Base-by-base conservation (phyloP, 35 echinoderm and acorn worm species). In the Strongylocentrotus purpuratus region DNA sequence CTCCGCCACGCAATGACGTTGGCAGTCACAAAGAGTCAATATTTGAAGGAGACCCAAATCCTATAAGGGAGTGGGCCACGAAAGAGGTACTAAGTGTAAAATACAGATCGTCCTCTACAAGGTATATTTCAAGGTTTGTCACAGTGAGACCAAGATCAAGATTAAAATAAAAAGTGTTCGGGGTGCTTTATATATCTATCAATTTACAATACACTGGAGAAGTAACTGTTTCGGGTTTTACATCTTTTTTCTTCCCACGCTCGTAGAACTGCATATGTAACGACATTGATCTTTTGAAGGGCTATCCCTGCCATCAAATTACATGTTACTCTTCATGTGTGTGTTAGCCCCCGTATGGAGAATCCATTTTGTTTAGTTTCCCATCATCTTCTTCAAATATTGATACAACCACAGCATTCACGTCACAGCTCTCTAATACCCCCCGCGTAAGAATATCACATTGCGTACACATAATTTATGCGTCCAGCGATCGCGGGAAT, bases 351-450 rank as follows among this genome's bases (percentile, higher is more conserved):
- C 65, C 65, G 65, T 78, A 78, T 78, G 65, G 65, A 78, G 65
- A 78, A 78, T 78, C 65, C 65, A 78, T 78, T 78, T 78, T 78
- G 65, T 78, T 78, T 78, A 25, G 65, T 78, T 78, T 78, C 65
- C 65, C 65, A 78, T 78, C 65, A 78, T 78, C 65, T 78, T 78
- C 65, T 78, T 78, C 65, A 78, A 78, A 78, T 78, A 78, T 78
- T 78, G 65, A 78, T 78, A 78, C 65, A 78, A 78, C 65, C 65
- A 28, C 65, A 28, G 65, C 28, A 78, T 78, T 78, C 65, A 78
- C 65, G 65, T 78, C 65, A 78, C 65, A n/a, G 6, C 65, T 22
- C 65, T 78, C 22, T 78, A n/a, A 78, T 78, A 78, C 65, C 65
- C 65, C 18, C 65, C 65, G 65, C 65, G 65, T 28, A 78, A 78